Evolutionary conservation across 2,888 invertebrate genomes (phyloP), one percentile per base, ranked within the genome.

Genomic region (Drosophila siamana): DNA sequence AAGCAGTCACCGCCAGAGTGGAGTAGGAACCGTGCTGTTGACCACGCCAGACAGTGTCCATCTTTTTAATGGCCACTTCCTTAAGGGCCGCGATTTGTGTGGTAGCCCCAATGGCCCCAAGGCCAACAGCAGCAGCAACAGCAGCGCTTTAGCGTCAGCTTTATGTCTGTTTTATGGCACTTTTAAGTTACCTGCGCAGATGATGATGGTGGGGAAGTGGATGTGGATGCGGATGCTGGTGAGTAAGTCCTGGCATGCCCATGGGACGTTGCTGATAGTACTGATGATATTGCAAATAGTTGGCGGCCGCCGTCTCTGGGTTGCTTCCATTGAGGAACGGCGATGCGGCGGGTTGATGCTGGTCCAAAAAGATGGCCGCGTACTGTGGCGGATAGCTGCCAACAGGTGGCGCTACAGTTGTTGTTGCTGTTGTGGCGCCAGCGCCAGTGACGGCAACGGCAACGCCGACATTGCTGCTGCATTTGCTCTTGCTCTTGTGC

Each of bases 331-430:
- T 79, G 11, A 89, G 54, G 54, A 83, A 86, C 41, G 88, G 81
- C 16, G 88, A 75, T 13, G 87, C 55, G 54, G 84, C 86, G 40
- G 88, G 60, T 0, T 74, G 80, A 66, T 76, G 80, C 1, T 52
- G 73, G 69, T 92, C 91, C 61, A 91, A 61, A 65, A 90, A 92
- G 59, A 92, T 91, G 57, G 92, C 85, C 4, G 91, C 88, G 46
- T 92, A 92, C 36, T 91, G 91, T 5, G 92, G 92, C 50, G 91
- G 92, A 74, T 89, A 91, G 67, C 73, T 79, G 59, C 74, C 76
- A 52, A 80, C 85, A 56, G 85, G 70, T 86, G 88, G 52, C 70
- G 80, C 38, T 62, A 7, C 64, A 4, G 56, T 22, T 7, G 48
- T 40, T 2, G 65, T 36, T 28, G 51, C 61, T 15, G 54, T n/a